These are phyloP conservation scores for Mesorhabditis belari DNA, from an alignment of 2,888 invertebrate genomes.

Conservation along the genomic window DNA sequence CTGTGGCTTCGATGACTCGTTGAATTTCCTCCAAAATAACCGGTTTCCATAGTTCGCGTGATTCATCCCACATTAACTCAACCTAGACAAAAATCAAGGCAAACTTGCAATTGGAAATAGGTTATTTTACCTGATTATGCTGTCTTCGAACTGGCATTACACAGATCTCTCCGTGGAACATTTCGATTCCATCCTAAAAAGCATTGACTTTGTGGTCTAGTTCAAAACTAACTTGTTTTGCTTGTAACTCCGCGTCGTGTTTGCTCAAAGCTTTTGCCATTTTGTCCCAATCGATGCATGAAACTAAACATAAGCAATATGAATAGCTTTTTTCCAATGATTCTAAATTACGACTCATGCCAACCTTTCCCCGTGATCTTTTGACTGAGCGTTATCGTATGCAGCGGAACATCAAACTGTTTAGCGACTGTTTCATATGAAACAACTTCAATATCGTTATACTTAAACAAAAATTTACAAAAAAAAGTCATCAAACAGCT, in stretches of 20 bases:
- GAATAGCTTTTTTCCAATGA: too few species aligned
- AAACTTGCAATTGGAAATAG: neutral
- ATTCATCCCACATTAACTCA: slow-evolving; percentile 46
- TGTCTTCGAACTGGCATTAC: slow-evolving; percentile 14
- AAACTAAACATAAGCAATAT: too few species aligned
- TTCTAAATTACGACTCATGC: too few species aligned
- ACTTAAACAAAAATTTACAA: neutral
- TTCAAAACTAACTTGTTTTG: slow-evolving; percentile 22
- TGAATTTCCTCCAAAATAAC: slow-evolving; percentile 13
- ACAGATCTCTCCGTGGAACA: slow-evolving; percentile 44
- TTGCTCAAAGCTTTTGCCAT: slow-evolving; percentile 14
- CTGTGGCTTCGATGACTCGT: neutral
- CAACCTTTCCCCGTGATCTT: slow-evolving; percentile 4
- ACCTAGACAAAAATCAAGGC: slow-evolving; percentile 9
- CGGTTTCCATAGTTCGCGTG: slow-evolving; percentile 32
- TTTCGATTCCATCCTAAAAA: slow-evolving; percentile 43
- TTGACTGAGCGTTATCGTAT: slow-evolving; percentile 34
- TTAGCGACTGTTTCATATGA: slow-evolving; percentile 29
- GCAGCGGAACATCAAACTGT: slow-evolving; percentile 17
- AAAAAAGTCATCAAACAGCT: too few species aligned
- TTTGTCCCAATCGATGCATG: slow-evolving; percentile 25
- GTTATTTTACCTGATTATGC: slow-evolving; percentile 1
- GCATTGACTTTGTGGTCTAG: neutral
- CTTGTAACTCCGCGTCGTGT: slow-evolving; percentile 37
- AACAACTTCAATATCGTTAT: slow-evolving; percentile 24